A percentile compares a stretch with the other conserved stretches of the same genome.
Evolutionary conservation across 2,888 invertebrate species (phyloP).

Genomic region (Notodromas monacha): DNA sequence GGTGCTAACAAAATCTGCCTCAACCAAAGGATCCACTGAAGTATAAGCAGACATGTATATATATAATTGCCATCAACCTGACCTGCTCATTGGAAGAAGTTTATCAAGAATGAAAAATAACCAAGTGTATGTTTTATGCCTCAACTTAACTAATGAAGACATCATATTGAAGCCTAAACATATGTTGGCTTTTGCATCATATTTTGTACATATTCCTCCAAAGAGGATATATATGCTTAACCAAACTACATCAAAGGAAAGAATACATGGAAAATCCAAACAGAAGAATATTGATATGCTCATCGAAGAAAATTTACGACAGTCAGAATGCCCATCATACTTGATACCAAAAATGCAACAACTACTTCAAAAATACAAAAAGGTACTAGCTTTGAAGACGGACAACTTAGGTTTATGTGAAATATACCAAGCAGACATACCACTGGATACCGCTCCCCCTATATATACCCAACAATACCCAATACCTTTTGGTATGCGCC

Average conservation of each 20-base stretch:
- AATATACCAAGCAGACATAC: slow-evolving; percentile 4
- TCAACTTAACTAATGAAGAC: no score
- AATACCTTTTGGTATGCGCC: slow-evolving; percentile 4
- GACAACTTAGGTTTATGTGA: slow-evolving; percentile 4
- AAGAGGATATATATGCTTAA: slow-evolving; percentile 4
- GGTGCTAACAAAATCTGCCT: slow-evolving; percentile 4
- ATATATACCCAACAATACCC: slow-evolving; percentile 4
- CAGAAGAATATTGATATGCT: slow-evolving; percentile 4
- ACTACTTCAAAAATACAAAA: slow-evolving; percentile 4
- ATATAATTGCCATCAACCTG: no score
- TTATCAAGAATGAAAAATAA: no score
- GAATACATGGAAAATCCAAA: slow-evolving; percentile 4
- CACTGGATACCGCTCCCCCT: slow-evolving; percentile 1
- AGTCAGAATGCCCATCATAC: slow-evolving; percentile 4
- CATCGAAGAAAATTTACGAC: slow-evolving; percentile 1
- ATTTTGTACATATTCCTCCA: slow-evolving; percentile 4
- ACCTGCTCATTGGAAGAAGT: no score
- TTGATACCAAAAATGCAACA: slow-evolving; percentile 4
- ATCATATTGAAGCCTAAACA: slow-evolving; percentile 4
- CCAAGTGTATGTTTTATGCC: no score
- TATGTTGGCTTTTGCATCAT: slow-evolving; percentile 4
- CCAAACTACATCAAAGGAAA: slow-evolving; percentile 1
- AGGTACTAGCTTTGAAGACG: slow-evolving; percentile 2
- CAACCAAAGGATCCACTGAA: slow-evolving; percentile 4
- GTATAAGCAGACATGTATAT: no score